Base-by-base conservation (phyloP, 2,797 vertebrate species). In the Scolopax rusticola region DNA sequence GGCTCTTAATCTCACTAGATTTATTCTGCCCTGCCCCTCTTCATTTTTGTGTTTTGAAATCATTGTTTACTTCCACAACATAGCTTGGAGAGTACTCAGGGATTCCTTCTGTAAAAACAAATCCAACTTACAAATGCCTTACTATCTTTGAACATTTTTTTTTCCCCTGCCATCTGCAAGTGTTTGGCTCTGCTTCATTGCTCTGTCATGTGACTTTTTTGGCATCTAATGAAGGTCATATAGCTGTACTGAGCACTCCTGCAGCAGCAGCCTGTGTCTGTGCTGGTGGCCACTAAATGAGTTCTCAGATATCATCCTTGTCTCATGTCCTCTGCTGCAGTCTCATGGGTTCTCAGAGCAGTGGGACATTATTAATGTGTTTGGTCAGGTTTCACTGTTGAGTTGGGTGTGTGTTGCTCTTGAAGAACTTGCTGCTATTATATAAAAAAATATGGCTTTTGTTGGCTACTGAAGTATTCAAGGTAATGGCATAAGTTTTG, bases 61-160 rank as follows among this genome's bases (percentile, higher is more conserved):
- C 0, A 1, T 23, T 90, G 50, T 89, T 95, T 80, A 59, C 25
- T 87, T 95, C 69, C 30, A 51, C 50, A 83, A 48, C 27, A 50
- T 69, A 69, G 11, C 85, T 94, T 93, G 48, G 61, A 93, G 61
- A 75, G 50, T 30, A 85, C 69, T 78, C 79, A 91, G 18, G 25
- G 56, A 68, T 91, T 95, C 68, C 65, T 91, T 86, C 57, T 93
- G 24, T 71, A 57, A 57, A 90, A 92, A 33, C 27, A 77, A 23
- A 57, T 71, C 28, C 50, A 69, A 20, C 45, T 78, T 91, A 50
- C 17, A 95, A 89, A 89, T 93, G 48, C 60, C 41, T 74, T 95
- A 27, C 40, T 89, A 53, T 86, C 33, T 94, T 87, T 71, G 38
- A 93, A 65, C 12, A 63, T 2, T 8, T 83, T 82, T 36, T 77